Conservation (phyloP, 2,113 vertebrate genomes). For the Dicentrarchus labrax region DNA sequence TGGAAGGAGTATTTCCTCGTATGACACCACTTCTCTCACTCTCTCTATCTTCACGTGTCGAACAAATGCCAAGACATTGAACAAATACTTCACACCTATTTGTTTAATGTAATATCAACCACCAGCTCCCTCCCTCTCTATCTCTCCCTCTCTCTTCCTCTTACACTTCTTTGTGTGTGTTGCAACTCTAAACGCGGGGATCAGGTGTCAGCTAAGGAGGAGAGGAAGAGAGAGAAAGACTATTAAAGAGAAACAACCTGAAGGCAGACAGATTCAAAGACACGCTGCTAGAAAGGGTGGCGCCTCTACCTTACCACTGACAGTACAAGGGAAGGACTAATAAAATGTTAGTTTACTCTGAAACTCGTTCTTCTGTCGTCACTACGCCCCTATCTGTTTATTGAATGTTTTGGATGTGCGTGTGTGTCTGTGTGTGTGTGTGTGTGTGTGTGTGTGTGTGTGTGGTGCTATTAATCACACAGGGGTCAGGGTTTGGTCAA, state of each 20-base stretch:
- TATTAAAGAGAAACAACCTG: slow-evolving; percentile 19
- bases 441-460: too few species aligned
- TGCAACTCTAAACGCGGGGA: slow-evolving; percentile 70
- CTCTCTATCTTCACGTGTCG: not conserved
- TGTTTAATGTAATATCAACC: slow-evolving; percentile 49
- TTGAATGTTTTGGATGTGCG: too few species aligned
- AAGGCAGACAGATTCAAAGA: slow-evolving; percentile 5
- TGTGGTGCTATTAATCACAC: too few species aligned
- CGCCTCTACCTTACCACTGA: slow-evolving; percentile 1
- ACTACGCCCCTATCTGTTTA: too few species aligned
- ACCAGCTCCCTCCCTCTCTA: slow-evolving; percentile 11
- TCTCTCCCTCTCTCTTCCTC: slow-evolving; percentile 1
- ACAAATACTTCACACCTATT: slow-evolving; percentile 59
- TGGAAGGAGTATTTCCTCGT: not conserved
- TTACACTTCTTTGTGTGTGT: slow-evolving; percentile 36
- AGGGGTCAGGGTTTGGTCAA: too few species aligned
- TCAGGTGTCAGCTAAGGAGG: slow-evolving; percentile 57
- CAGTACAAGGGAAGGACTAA: not conserved
- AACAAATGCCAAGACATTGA: slow-evolving; percentile 35
- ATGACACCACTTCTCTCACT: not conserved
- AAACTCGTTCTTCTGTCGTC: slow-evolving; percentile 14
- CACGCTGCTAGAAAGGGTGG: not conserved
- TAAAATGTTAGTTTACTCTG: slow-evolving; percentile 15
- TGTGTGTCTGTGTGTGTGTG: too few species aligned
- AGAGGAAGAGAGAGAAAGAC: slow-evolving; percentile 8